Evolutionary conservation across 1,140 invertebrate species (phyloP).

Genomic region (Eupristina koningsbergeri): DNA sequence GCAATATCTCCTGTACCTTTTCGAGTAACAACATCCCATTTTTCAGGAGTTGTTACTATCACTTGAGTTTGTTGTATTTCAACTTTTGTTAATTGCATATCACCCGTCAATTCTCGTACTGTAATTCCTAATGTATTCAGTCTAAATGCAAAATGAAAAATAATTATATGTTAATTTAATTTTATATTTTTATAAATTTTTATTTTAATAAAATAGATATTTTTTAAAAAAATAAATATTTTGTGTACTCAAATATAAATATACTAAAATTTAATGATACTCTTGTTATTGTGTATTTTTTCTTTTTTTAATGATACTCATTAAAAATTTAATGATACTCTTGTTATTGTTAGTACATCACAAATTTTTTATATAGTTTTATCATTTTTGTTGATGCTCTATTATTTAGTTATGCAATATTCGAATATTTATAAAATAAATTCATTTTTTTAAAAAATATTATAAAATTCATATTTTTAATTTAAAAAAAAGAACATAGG

Average conservation of each 20-base stretch:
- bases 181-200: not conserved
- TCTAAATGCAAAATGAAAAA: conserved; percentile 47
- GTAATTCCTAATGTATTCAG: conserved; percentile 83
- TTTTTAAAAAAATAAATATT: not conserved
- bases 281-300: no score
- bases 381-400: no score
- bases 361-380: no score
- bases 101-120: conserved; percentile 96
- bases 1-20: conserved; percentile 94
- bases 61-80: conserved; percentile 98
- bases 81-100: conserved; percentile 96
- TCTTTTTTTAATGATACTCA: no score
- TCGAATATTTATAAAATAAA: no score
- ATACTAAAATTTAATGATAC: not conserved
- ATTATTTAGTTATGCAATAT: no score
- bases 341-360: no score
- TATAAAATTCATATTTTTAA: no score
- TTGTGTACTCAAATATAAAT: not conserved
- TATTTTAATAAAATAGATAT: not conserved
- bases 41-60: conserved; percentile 98
- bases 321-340: no score
- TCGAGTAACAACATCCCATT: conserved; percentile 99
- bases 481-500: no score
- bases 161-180: no score
- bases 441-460: no score